Evolutionary conservation across 2,113 vertebrate species (phyloP).

Genomic region (Hypomesus transpacificus): DNA sequence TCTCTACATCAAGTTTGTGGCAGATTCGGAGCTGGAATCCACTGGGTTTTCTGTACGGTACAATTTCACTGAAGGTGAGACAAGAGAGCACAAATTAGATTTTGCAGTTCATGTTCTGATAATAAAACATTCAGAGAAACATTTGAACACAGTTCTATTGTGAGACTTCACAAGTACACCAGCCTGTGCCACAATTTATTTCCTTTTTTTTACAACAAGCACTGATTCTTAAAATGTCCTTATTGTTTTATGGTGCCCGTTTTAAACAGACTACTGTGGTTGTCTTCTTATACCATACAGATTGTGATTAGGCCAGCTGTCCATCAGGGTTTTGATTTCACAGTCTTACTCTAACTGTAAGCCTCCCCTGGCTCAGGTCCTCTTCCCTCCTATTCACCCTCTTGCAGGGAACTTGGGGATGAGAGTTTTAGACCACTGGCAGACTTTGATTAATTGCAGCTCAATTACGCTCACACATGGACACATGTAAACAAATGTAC

Average conservation of each 20-base stretch:
- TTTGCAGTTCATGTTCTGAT: not conserved
- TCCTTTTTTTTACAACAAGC: too few relatives aligned
- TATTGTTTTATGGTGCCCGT: not conserved
- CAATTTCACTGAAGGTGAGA: slow-evolving; percentile 95
- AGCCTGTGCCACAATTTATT: too few relatives aligned
- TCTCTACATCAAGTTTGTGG: slow-evolving; percentile 97
- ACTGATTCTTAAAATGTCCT: too few relatives aligned
- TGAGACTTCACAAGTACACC: too few relatives aligned
- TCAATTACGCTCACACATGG: too few relatives aligned
- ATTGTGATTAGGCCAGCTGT: not conserved
- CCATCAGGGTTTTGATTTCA: not conserved
- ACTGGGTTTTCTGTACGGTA: slow-evolving; percentile 91
- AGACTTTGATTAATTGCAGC: too few relatives aligned
- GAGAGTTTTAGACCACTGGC: too few relatives aligned
- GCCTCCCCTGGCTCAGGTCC: not conserved
- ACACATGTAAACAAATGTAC: too few relatives aligned
- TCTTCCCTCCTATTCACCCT: not conserved
- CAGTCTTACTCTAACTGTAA: not conserved
- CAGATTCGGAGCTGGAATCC: slow-evolving; percentile 92
- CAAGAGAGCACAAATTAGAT: not conserved
- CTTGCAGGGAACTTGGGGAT: too few relatives aligned
- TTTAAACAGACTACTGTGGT: not conserved
- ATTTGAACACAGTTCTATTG: not conserved
- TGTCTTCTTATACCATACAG: not conserved
- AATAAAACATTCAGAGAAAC: not conserved